These are phyloP conservation scores for Coturnix japonica DNA, from an alignment of 2,113 vertebrate genomes.

Conservation along the genomic window DNA sequence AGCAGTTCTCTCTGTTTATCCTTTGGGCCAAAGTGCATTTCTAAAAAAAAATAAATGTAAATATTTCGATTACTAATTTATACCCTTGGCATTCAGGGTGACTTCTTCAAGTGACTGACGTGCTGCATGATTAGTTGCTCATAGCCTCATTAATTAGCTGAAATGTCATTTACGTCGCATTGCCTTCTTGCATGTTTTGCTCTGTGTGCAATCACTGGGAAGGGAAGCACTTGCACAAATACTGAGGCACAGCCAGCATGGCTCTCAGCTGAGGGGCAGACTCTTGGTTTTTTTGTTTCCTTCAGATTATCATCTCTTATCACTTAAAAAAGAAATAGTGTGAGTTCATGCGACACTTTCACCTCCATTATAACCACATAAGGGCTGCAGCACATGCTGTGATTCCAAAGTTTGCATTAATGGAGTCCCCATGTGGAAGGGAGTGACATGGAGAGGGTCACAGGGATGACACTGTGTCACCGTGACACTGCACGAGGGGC, in stretches of 20 bases:
- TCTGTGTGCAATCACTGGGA: neutral
- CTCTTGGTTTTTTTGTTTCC: neutral
- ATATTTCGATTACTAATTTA: conserved; percentile 29
- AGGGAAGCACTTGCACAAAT: accelerated
- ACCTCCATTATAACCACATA: neutral
- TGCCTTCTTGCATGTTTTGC: neutral
- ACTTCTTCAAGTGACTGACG: neutral
- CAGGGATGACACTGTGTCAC: neutral
- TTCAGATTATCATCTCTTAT: neutral
- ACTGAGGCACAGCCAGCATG: accelerated
- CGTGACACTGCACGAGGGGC: neutral
- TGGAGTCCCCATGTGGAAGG: neutral
- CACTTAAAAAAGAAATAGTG: neutral
- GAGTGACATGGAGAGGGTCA: neutral
- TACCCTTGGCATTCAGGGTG: conserved; percentile 20
- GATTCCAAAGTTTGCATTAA: neutral
- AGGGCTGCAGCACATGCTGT: neutral
- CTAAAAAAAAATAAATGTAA: neutral
- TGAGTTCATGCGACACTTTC: neutral
- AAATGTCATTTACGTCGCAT: neutral
- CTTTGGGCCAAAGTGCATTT: conserved; percentile 1
- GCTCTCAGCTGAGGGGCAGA: neutral
- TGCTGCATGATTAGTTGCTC: neutral
- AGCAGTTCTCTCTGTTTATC: neutral
- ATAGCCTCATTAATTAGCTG: conserved; percentile 1